These are phyloP conservation scores for Drosophila sordidula DNA, from an alignment of 2,888 invertebrate species.

Conservation along the genomic window DNA sequence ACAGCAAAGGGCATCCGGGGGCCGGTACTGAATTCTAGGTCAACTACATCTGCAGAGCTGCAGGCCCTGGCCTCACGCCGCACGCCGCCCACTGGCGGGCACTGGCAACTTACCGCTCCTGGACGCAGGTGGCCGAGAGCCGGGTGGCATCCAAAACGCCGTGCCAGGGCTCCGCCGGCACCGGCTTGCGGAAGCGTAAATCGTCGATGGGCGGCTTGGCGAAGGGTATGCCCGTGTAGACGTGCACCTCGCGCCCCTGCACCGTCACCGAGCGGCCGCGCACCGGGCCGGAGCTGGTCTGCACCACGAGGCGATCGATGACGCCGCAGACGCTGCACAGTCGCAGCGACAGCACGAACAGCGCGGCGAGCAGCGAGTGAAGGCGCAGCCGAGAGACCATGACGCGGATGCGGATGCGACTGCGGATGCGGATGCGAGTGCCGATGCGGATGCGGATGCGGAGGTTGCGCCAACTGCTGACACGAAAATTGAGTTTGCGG, in stretches of 20 bases:
- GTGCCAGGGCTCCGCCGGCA: slow-evolving; percentile 94
- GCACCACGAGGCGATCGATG: slow-evolving; percentile 91
- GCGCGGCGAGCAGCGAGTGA: slow-evolving; percentile 58
- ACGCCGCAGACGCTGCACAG: slow-evolving; percentile 81
- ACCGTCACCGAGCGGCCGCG: slow-evolving; percentile 93
- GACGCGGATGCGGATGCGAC: slow-evolving; percentile 32
- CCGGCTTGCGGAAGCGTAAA: slow-evolving; percentile 93
- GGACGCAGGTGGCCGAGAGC: slow-evolving; percentile 94
- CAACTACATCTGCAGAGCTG: slow-evolving; percentile 54
- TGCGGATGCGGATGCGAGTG: slow-evolving; percentile 26
- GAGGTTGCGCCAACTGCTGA: slow-evolving; percentile 15
- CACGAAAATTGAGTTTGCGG: slow-evolving; percentile 45
- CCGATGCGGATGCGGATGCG: slow-evolving; percentile 8
- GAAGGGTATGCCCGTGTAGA: slow-evolving; percentile 95
- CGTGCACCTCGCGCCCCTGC: slow-evolving; percentile 93
- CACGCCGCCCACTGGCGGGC: not conserved
- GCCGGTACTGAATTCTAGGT: slow-evolving; percentile 59
- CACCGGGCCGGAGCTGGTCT: slow-evolving; percentile 92
- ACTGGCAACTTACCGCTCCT: slow-evolving; percentile 87
- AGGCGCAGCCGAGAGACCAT: slow-evolving; percentile 61
- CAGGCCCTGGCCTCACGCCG: not conserved
- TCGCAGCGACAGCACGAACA: slow-evolving; percentile 76
- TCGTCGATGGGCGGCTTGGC: slow-evolving; percentile 95
- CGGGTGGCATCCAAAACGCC: slow-evolving; percentile 92
- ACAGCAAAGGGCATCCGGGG: slow-evolving; percentile 45